Evolutionary conservation across 2,113 vertebrate genomes (phyloP), one percentile per base, ranked within the genome.

Genomic region (Spheniscus mendiculus): DNA sequence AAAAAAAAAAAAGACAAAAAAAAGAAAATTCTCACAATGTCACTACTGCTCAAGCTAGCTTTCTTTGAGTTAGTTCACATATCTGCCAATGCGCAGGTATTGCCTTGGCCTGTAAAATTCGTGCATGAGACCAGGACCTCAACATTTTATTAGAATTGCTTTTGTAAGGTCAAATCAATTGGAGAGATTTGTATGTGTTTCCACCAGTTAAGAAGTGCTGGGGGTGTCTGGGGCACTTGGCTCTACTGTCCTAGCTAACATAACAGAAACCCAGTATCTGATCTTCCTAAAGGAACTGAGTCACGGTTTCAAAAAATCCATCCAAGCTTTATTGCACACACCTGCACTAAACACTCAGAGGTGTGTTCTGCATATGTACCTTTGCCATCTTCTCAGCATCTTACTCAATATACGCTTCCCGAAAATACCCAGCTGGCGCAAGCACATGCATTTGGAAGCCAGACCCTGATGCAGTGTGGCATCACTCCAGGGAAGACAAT

Each of bases 231-330:
- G 44, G 83, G 74, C 4, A 3, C 90, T 65, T 94, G 89, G 67
- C 93, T 91, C 38, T 50, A 5, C 61, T 82, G 73, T 67, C 81
- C n/a, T 22, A 49, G 40, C 72, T 79, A 65, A 71, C 79, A 42
- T 44, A 95, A 96, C 94, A 97, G 92, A 97, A 97, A 97, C 95
- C 65, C 89, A 90, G 45, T 97, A 96, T 96, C 94, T 96, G 96
- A 95, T 97, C 88, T 95, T 97, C 93, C 95, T 89, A 76, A 87
- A 96, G 96, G 88, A 95, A 94, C 88, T 96, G 95, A 96, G 96
- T 94, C 96, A 95, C 55, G 95, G 95, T 97, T 96, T 97, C 97
- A 97, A 97, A 95, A 94, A 52, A 25, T 69, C 66, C 69, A 63
- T 94, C 95, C 97, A 97, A 95, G 92, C 72, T 84, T 73, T 83